Evolutionary conservation across 2,888 invertebrate species (phyloP).

Genomic region (Belgica antarctica): DNA sequence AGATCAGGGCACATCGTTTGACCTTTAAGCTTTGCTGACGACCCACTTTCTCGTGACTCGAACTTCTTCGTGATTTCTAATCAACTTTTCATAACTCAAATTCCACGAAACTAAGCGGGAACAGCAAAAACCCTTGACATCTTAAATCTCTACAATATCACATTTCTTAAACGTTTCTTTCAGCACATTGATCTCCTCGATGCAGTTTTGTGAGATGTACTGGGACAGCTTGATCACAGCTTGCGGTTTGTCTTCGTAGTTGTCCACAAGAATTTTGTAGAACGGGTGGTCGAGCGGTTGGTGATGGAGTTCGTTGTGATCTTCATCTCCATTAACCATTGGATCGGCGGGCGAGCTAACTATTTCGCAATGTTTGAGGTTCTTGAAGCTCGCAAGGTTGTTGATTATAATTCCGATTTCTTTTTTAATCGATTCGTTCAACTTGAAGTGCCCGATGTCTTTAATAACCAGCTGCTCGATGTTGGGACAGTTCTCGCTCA

Average conservation of each 20-base stretch:
- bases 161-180: slow-evolving; percentile 21
- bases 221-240: slow-evolving; percentile 12
- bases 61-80: no score
- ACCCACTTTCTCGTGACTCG: no score
- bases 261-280: slow-evolving; percentile 27
- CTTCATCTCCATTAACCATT: slow-evolving; percentile 20
- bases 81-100: no score
- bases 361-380: background rate
- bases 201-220: slow-evolving; percentile 8
- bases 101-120: no score
- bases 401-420: slow-evolving; percentile 15
- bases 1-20: background rate
- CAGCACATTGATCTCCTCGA: background rate
- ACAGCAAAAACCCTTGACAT: no score
- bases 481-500: slow-evolving; percentile 20
- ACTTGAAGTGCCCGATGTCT: slow-evolving; percentile 38
- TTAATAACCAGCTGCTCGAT: slow-evolving; percentile 23
- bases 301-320: background rate
- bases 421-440: slow-evolving; percentile 11
- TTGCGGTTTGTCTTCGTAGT: background rate
- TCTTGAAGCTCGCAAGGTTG: slow-evolving; percentile 7
- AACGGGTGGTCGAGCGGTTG: background rate
- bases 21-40: background rate
- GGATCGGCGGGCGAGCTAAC: background rate
- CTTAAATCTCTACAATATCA: slow-evolving; percentile 32